phyloP scores from a whole-genome alignment of 1,140 invertebrate species.

The Cepaea nemoralis region DNA sequence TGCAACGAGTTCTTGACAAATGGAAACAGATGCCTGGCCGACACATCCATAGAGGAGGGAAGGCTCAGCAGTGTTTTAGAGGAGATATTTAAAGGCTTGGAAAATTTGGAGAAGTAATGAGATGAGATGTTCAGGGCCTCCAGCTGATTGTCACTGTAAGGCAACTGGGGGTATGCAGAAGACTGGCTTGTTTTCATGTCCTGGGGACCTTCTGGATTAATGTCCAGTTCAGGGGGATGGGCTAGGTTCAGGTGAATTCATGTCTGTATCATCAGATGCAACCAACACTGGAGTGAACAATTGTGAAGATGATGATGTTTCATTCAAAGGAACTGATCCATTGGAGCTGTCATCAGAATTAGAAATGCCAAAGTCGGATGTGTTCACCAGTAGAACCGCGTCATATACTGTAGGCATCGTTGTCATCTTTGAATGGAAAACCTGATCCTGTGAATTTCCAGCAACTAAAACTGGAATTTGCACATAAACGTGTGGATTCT shows the following conservation, averaged over 20 bases:
- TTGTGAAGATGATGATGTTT: background rate
- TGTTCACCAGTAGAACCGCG: background rate
- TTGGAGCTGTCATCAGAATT: background rate
- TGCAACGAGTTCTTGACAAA: background rate
- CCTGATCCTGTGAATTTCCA: background rate
- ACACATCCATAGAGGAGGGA: background rate
- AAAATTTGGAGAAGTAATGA: slow-evolving; percentile 23
- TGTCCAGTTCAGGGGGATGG: background rate
- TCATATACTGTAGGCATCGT: background rate
- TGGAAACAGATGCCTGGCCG: background rate
- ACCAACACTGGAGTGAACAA: background rate
- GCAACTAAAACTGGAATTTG: background rate
- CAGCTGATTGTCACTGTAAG: background rate
- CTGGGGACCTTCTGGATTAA: background rate
- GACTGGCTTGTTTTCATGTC: background rate
- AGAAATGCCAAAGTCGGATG: background rate
- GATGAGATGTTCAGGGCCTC: slow-evolving; percentile 23
- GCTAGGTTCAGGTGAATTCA: background rate
- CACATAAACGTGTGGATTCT: background rate
- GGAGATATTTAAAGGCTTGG: slow-evolving; percentile 15
- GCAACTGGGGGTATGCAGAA: background rate
- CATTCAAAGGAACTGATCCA: background rate
- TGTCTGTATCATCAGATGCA: background rate
- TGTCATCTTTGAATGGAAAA: background rate
- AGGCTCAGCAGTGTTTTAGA: slow-evolving; percentile 12